Evolutionary conservation across 2,797 vertebrate genomes (phyloP).

Genomic region (Helarctos malayanus): DNA sequence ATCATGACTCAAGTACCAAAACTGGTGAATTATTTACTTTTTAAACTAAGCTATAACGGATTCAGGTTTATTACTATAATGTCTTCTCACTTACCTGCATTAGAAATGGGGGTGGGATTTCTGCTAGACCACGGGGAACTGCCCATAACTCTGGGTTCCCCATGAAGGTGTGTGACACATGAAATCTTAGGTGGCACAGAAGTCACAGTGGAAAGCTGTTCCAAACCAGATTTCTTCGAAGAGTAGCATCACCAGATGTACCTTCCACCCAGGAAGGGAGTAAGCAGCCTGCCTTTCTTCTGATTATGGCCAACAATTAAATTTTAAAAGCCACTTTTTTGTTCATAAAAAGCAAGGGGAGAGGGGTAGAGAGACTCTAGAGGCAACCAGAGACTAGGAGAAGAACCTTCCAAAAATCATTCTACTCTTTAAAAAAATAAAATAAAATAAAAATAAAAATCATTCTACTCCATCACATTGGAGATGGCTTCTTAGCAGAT

Average conservation of each 20-base stretch:
- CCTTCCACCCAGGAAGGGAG: not conserved
- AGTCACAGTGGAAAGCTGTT: not conserved
- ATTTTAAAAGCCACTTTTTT: conserved; percentile 34
- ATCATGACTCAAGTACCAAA: conserved; percentile 1
- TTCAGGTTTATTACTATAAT: not conserved
- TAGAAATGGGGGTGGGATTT: conserved; percentile 16
- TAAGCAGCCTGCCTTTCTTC: not conserved
- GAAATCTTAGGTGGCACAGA: not conserved
- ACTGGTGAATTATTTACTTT: conserved; percentile 15
- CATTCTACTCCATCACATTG: not conserved
- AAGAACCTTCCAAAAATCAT: not conserved
- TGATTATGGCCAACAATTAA: not conserved
- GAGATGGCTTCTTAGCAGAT: not conserved
- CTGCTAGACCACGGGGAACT: not conserved
- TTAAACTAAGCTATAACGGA: conserved; percentile 50
- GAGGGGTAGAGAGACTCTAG: not conserved
- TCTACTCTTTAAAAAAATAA: not conserved
- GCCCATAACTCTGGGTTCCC: not conserved
- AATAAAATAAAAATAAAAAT: not conserved
- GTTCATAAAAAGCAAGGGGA: conserved; percentile 29
- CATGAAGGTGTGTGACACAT: not conserved
- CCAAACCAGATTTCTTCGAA: not conserved
- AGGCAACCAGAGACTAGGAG: not conserved
- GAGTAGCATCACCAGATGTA: not conserved
- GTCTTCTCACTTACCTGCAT: conserved; percentile 2